Conservation (phyloP, 2,797 vertebrate genomes). For the Bradypodion pumilum region DNA sequence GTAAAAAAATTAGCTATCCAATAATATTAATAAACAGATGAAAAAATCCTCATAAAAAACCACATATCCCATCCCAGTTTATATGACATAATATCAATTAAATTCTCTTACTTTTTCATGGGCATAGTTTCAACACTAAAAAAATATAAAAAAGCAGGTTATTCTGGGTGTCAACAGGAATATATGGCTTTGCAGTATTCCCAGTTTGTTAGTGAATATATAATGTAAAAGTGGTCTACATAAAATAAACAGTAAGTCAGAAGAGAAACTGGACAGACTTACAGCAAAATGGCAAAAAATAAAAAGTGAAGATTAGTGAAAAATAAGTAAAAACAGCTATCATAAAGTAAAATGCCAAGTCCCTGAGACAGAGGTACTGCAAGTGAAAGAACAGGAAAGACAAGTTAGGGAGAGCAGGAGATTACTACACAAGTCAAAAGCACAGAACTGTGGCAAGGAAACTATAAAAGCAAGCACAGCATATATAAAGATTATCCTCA, state of each 20-base stretch:
- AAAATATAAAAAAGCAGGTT: constrained; percentile 79
- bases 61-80: constrained; percentile 52
- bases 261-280: constrained; percentile 38
- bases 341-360: constrained; percentile 99
- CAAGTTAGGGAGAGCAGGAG: constrained; percentile 62
- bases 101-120: constrained; percentile 89
- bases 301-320: constrained; percentile 60
- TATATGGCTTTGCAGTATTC: constrained; percentile 38
- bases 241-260: constrained; percentile 6
- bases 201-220: constrained; percentile 27
- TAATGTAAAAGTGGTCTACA: constrained; percentile 32
- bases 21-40: constrained; percentile 23
- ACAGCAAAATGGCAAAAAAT: constrained; percentile 46
- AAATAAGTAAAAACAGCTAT: constrained; percentile 92
- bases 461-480: constrained; percentile 34
- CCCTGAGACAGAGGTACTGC: constrained; percentile 93
- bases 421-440: constrained; percentile 20
- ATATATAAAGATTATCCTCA: neutral
- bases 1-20: constrained; percentile 10
- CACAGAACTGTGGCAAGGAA: constrained; percentile 27
- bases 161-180: constrained; percentile 42
- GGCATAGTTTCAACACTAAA: constrained; percentile 87
- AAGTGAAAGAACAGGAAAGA: constrained; percentile 74
- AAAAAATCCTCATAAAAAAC: constrained; percentile 33
- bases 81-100: constrained; percentile 57